Percentiles rank a stretch among this genome's conserved stretches.
Evolutionary conservation across 2,797 vertebrate species (phyloP).

Genomic region (Anguilla pacifica): DNA sequence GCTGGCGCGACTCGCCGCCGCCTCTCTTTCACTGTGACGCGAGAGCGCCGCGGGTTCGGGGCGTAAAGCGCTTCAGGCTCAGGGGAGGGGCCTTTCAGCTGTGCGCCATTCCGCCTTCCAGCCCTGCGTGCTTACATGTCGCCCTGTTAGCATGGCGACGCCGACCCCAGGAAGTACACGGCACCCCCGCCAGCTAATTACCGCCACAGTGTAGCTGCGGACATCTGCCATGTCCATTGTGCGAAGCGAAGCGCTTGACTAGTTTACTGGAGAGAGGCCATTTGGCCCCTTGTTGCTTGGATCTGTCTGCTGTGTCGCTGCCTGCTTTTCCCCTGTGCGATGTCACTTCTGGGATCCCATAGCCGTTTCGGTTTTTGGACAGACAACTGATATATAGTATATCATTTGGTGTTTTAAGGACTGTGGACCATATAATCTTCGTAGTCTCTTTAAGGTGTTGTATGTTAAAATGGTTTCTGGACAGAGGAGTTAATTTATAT

Average conservation of each 20-base stretch:
- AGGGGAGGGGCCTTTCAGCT: background rate
- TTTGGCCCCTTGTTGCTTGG: background rate
- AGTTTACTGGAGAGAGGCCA: background rate
- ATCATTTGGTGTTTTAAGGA: background rate
- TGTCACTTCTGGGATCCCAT: background rate
- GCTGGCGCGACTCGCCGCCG: background rate
- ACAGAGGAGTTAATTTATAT: background rate
- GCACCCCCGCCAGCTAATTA: conserved; percentile 8
- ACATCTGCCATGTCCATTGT: conserved; percentile 18
- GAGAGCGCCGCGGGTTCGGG: background rate
- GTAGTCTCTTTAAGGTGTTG: background rate
- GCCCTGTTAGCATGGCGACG: background rate
- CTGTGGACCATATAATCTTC: background rate
- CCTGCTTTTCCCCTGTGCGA: background rate
- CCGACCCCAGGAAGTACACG: background rate
- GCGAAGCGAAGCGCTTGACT: background rate
- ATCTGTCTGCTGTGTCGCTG: background rate
- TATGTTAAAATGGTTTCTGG: background rate
- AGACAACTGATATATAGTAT: background rate
- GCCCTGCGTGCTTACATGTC: background rate
- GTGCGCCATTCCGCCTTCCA: background rate
- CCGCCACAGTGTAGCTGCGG: background rate
- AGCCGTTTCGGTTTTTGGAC: too few species aligned
- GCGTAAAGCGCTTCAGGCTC: background rate
- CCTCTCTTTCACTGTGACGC: background rate